Conservation (phyloP, 2,888 invertebrate species). For the Brachypalpus laphriformis region DNA sequence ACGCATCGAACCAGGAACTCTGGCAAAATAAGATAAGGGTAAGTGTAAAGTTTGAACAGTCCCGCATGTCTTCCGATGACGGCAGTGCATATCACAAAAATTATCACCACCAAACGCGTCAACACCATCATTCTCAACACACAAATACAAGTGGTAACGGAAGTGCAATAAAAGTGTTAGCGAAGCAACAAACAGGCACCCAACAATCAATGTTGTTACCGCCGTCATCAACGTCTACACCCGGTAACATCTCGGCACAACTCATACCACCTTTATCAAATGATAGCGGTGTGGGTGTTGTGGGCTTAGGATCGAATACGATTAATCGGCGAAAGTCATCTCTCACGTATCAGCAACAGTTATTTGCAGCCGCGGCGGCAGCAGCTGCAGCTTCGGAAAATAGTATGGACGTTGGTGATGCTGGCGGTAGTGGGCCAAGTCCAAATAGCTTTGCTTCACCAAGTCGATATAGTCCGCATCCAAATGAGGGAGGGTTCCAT, state of each 20-base stretch:
- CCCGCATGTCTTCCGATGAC: constrained; percentile 76
- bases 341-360: constrained; percentile 78
- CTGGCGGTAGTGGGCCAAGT: constrained; percentile 24
- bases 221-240: constrained; percentile 7
- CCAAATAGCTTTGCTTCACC: constrained; percentile 74
- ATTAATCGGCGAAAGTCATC: constrained; percentile 78
- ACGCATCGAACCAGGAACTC: not conserved
- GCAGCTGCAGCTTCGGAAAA: constrained; percentile 67
- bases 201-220: constrained; percentile 60
- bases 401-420: constrained; percentile 35
- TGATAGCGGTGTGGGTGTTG: constrained; percentile 16
- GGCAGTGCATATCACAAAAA: constrained; percentile 74
- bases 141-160: constrained; percentile 20
- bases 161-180: not conserved
- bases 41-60: not conserved
- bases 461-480: constrained; percentile 77
- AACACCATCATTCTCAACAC: constrained; percentile 65
- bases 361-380: constrained; percentile 69
- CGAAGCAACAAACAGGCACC: constrained; percentile 1
- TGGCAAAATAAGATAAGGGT: not conserved
- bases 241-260: constrained; percentile 4
- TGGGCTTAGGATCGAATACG: constrained; percentile 29
- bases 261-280: constrained; percentile 28
- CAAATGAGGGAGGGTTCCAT: constrained; percentile 72
- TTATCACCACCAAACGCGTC: constrained; percentile 52